Evolutionary conservation across 2,888 invertebrate genomes (phyloP), one percentile per base, ranked within the genome.

Genomic region (Ditula angustiorana): DNA sequence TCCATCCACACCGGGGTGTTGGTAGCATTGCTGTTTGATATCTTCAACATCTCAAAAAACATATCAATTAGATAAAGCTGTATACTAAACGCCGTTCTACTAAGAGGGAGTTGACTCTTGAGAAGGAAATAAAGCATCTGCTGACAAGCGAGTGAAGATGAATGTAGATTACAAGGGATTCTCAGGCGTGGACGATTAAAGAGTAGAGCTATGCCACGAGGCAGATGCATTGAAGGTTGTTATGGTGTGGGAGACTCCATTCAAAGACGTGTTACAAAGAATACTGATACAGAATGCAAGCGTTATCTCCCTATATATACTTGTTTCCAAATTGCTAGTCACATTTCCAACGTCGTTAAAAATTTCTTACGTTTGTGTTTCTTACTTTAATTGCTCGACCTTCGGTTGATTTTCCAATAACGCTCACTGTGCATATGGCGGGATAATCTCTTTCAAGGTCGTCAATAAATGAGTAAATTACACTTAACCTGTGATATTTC

Each of bases 351-450:
- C n/a, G n/a, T n/a, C n/a, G n/a, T n/a, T n/a, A n/a, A n/a, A n/a
- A n/a, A n/a, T n/a, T n/a, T n/a, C n/a, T n/a, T n/a, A n/a, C n/a
- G n/a, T 41, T 24, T 47, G 19, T 19, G 2, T 7, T 11, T 21
- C 5, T 65, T 67, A 96, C 94, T 93, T 96, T 96, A 1, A 98
- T 93, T 2, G 95, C 94, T 56, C 96, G 93, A 30, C 96, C 96
- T 89, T 97, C 95, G 3, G 95, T 93, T 0, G 97, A 96, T 74
- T 94, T 94, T 11, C 98, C 98, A 71, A 98, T 97, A 1, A 94
- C 95, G 78, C 94, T 93, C 0, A 96, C 95, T 0, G 95, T 95
- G 74, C 97, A 96, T 50, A 96, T 91, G 10, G 96, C 94, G 0
- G 97, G 96, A 85, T 95, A 97, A 2, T 96, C 96, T 74, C 93